Base-by-base conservation (phyloP, 2,113 vertebrate genomes). In the Colossoma macropomum region DNA sequence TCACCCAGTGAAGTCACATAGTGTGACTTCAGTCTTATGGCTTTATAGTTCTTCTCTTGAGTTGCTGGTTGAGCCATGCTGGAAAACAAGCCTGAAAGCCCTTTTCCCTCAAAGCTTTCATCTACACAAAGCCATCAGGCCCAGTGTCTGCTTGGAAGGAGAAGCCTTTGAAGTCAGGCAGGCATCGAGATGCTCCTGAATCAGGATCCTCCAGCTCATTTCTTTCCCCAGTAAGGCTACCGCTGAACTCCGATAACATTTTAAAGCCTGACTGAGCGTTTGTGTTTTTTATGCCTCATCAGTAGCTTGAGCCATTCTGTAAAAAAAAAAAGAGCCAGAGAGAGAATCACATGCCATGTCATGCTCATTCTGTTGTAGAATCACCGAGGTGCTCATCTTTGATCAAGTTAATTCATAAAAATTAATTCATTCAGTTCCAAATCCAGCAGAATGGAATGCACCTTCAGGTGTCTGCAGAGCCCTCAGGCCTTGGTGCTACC, bases 391-490 rank as follows among this genome's bases (percentile, higher is more conserved):
- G 87, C 79, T 93, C 87, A 86, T 88, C 84, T 89, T 85, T 84
- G 89, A 92, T 92, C 81, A 86, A 80, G 81, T 86, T 87, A 87
- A 87, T 88, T 87, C 87, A 87, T 83, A 90, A 89, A 87, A 84
- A 89, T 77, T 85, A 79, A 82, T 87, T 86, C 87, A 85, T 81
- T 89, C 85, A 86, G 86, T 91, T 92, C 90, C 88, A 91, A 92
- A 91, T 90, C 87, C 85, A 84, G 91, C 90, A 92, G 90, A 93
- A 92, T 90, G 92, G 91, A 91, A 94, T 93, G 91, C 87, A 89
- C 84, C 66, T 79, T 85, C 83, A 56, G 54, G 54, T 56, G 84
- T 85, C 74, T 34, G 79, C 70, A 56, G 21, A 56, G 54, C 54
- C 54, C 23, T 23, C 54, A 23, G 54, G 54, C 54, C 54, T 56